phyloP scores from a whole-genome alignment of 2,888 invertebrate genomes.

The Nasonovia ribisnigri region DNA sequence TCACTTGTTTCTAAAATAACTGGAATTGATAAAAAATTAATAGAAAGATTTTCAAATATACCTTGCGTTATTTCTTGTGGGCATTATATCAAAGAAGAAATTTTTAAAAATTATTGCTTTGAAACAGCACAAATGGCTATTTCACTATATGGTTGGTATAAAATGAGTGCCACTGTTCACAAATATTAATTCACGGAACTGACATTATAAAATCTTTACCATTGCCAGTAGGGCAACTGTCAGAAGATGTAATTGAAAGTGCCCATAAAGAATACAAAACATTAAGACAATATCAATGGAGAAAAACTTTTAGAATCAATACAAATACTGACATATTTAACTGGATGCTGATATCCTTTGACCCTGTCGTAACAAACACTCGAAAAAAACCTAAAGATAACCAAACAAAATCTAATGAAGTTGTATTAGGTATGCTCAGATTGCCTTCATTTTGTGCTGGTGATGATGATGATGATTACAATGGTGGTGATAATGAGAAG shows the following conservation, averaged over 20 bases:
- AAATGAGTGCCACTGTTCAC: conserved; percentile 19
- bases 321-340: conserved; percentile 44
- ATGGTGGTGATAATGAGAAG: neutral
- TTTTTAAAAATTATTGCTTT: conserved; percentile 36
- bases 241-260: conserved; percentile 43
- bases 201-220: conserved; percentile 18
- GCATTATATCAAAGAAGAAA: conserved; percentile 22
- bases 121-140: conserved; percentile 38
- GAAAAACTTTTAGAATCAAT: conserved; percentile 18
- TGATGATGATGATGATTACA: neutral
- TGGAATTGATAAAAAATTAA: conserved; percentile 17
- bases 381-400: conserved; percentile 3
- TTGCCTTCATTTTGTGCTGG: conserved; percentile 23
- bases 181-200: conserved; percentile 16
- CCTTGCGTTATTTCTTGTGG: conserved; percentile 11
- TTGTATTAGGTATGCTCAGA: conserved; percentile 24
- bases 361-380: conserved; percentile 11
- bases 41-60: neutral
- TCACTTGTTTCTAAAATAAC: conserved; percentile 31
- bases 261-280: conserved; percentile 6
- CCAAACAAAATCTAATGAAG: neutral
- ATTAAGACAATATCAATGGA: conserved; percentile 36
- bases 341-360: conserved; percentile 24
- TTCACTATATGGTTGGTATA: conserved; percentile 33
- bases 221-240: conserved; percentile 41